Conservation (phyloP, 2,113 vertebrate species). For the Xiphophorus hellerii region DNA sequence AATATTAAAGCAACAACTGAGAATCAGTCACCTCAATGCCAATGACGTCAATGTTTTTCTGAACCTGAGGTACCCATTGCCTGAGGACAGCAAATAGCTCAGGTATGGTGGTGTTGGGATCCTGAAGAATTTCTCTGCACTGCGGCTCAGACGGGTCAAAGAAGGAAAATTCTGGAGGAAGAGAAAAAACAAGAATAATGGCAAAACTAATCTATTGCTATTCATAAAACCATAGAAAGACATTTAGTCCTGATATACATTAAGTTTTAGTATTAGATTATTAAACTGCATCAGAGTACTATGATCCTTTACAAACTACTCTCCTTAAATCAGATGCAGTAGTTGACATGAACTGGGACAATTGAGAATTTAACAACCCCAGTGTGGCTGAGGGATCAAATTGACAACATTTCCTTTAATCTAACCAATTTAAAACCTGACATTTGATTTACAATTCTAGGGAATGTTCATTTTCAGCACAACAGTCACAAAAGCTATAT, state of each 20-base stretch:
- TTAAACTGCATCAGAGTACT: conserved; percentile 39
- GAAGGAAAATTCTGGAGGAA: conserved; percentile 92
- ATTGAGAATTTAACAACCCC: conserved; percentile 30
- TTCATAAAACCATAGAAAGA: not conserved
- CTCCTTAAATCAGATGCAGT: conserved; percentile 37
- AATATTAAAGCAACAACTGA: not conserved
- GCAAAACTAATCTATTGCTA: not conserved
- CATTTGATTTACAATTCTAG: too few species aligned
- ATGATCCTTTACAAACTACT: conserved; percentile 47
- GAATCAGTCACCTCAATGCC: conserved; percentile 88
- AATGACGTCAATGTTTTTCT: conserved; percentile 92
- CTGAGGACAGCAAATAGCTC: conserved; percentile 97
- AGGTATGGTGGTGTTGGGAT: conserved; percentile 90
- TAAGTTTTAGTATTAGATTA: conserved; percentile 12
- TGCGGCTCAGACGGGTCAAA: conserved; percentile 94
- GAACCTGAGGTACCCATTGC: conserved; percentile 98
- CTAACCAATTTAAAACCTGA: not conserved
- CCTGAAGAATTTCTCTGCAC: conserved; percentile 90
- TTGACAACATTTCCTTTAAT: not conserved
- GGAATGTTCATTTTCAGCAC: too few species aligned
- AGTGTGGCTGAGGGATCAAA: conserved; percentile 11
- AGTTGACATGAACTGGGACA: conserved; percentile 17
- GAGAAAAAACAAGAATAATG: not conserved
- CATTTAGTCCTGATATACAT: not conserved
- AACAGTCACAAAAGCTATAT: too few species aligned